Evolutionary conservation across 1,140 invertebrate species (phyloP).

Genomic region (Procambarus virginalis): DNA sequence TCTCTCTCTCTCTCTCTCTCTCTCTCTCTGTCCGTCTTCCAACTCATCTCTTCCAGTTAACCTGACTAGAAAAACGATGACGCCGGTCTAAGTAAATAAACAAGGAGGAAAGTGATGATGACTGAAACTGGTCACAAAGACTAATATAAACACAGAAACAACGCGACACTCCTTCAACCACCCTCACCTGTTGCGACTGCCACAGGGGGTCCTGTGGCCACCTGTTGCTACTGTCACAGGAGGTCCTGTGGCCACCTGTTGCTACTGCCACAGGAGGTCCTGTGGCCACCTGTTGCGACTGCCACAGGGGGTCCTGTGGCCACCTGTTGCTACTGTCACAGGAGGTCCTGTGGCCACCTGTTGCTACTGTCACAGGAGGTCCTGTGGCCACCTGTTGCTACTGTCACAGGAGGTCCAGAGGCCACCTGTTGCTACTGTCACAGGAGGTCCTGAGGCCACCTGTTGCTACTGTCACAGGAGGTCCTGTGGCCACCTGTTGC

Average conservation of each 20-base stretch:
- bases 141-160: not conserved
- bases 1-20: not conserved
- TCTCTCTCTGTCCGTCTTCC: not conserved
- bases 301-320: too few species aligned
- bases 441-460: not conserved
- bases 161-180: not conserved
- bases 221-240: not conserved
- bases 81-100: constrained; percentile 6
- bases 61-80: constrained; percentile 27
- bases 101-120: constrained; percentile 36
- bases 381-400: not conserved
- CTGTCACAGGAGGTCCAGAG: too few species aligned
- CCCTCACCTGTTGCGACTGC: not conserved
- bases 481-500: not conserved
- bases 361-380: too few species aligned
- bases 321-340: not conserved
- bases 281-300: not conserved
- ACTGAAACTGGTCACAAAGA: not conserved
- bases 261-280: too few species aligned
- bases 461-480: too few species aligned
- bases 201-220: too few species aligned
- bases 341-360: too few species aligned
- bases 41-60: constrained; percentile 1
- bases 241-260: too few species aligned
- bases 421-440: not conserved